Evolutionary conservation across 30 jellyfish, hydroid and myxozoan genomes (phyloP), one percentile per base, ranked within the genome.

Genomic region (Aurelia aurita complex sp. Pacific): DNA sequence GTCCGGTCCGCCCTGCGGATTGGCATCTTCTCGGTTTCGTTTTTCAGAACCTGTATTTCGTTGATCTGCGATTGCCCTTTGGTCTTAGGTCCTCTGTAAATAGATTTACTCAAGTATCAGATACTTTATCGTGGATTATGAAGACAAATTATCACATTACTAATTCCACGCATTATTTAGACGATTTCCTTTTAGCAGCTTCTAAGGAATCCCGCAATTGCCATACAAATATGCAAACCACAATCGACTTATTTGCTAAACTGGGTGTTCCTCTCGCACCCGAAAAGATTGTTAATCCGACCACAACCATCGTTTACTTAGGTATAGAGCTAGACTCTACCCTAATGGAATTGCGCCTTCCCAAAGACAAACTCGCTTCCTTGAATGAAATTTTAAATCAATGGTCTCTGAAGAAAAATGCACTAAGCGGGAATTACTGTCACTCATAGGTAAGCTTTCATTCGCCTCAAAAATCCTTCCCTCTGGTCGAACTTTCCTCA

Each of bases 1-100:
- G 93, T 36, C 93, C 93, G 5, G 93, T 83, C 42, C 88, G 63
- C 66, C 67, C 70, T 2, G 64, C 18, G 23, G 81, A 83, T 38
- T 83, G 93, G 88, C 71, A 64, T 52, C 55, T 71, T 14, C 69
- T 83, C 11, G 88, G 88, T 1, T 62, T 61, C 15, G 42, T 68
- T n/a, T 59, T 62, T 29, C 34, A 57, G 84, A 34, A 53, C 34
- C 23, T 55, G 73, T 77, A 23, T 16, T 77, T 77, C 36, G 80
- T 77, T 4, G 80, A 77, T 61, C 33, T 77, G 7, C 63, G 88
- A 23, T 34, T 59, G 66, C 29, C 29, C 29, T 23, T 23, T 23
- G 29, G 29, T 23, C 29, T 23, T 23, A 23, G 29, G 29, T 23
- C 88, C 88, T 77, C 88, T 7, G 79, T 64, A 3, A 34, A 64